Evolutionary conservation across 2,797 vertebrate genomes (phyloP).

Genomic region (Stomatorhinus walkeri): DNA sequence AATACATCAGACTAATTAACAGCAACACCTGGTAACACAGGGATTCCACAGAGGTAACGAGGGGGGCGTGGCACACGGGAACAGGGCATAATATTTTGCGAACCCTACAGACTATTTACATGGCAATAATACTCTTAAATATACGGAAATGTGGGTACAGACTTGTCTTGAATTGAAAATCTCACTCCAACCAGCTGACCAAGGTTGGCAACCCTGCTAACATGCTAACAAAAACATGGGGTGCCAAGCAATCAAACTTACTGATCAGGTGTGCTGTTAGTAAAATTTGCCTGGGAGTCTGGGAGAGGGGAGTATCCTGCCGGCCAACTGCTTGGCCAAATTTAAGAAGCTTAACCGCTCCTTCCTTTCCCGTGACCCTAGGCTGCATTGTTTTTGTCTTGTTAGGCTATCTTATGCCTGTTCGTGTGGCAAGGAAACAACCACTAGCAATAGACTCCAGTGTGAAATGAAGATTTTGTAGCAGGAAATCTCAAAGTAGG

Average conservation of each 20-base stretch:
- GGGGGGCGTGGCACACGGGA: too few relatives aligned
- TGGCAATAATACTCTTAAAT: background rate
- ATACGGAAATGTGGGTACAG: background rate
- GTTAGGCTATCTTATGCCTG: background rate
- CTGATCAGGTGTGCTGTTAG: background rate
- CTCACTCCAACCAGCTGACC: background rate
- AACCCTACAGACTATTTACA: background rate
- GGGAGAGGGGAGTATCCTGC: background rate
- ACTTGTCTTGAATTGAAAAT: background rate
- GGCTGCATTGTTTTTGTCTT: background rate
- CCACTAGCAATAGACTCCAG: background rate
- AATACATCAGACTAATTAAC: too few relatives aligned
- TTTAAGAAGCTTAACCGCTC: background rate
- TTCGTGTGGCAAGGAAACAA: background rate
- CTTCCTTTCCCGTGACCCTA: background rate
- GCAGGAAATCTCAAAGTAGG: background rate
- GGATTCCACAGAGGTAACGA: too few relatives aligned
- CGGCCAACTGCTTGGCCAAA: background rate
- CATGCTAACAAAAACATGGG: background rate
- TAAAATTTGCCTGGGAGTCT: background rate
- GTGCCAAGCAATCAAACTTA: background rate
- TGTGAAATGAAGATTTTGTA: background rate
- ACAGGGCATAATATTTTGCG: background rate
- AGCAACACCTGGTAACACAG: too few relatives aligned
- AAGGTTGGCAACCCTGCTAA: background rate